A percentile compares a stretch with the other conserved stretches of the same genome.
Conservation (phyloP, 2,113 vertebrate species). For the Solenodon paradoxus region DNA sequence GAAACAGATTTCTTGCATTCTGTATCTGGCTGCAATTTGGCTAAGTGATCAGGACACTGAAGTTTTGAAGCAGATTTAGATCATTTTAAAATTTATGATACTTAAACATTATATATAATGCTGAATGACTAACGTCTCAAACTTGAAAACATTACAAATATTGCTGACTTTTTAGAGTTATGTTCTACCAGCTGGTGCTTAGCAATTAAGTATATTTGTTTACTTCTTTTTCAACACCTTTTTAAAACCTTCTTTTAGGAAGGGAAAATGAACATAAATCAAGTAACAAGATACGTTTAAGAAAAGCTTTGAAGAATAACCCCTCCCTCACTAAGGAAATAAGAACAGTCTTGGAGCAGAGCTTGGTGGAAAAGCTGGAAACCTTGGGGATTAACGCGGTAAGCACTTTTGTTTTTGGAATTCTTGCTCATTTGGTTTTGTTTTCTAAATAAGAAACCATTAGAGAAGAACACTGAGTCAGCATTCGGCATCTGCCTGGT, state of each 20-base stretch:
- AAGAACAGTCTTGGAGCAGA: constrained; percentile 85
- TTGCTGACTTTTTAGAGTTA: neutral
- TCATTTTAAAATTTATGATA: neutral
- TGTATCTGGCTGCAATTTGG: neutral
- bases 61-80: neutral
- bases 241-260: constrained; percentile 80
- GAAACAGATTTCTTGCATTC: neutral
- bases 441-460: neutral
- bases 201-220: neutral
- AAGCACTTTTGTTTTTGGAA: constrained; percentile 64
- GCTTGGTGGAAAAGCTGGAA: constrained; percentile 86
- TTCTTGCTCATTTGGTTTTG: neutral
- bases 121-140: neutral
- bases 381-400: constrained; percentile 88
- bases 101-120: neutral
- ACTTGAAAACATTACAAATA: neutral
- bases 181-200: constrained; percentile 11
- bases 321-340: constrained; percentile 87
- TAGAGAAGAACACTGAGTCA: neutral
- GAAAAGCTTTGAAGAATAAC: constrained; percentile 82
- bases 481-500: neutral
- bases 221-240: constrained; percentile 25
- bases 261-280: constrained; percentile 77
- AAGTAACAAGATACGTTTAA: constrained; percentile 75
- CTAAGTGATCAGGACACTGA: neutral